phyloP scores from a whole-genome alignment of 2,888 invertebrate species.

The Himalopsyche tibetana region DNA sequence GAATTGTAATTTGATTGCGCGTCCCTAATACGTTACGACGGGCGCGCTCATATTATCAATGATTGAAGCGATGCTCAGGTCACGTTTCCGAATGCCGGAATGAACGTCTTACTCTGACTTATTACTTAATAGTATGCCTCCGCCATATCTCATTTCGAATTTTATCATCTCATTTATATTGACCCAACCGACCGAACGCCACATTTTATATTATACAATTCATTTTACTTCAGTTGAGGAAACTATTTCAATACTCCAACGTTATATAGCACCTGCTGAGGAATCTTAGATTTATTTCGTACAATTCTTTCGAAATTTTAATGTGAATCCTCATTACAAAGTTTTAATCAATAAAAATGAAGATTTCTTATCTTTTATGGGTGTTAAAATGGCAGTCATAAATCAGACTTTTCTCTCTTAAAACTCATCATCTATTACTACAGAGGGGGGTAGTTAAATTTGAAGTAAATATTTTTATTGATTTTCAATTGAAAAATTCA shows the following conservation, averaged over 20 bases:
- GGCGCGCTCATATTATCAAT: constrained; percentile 16
- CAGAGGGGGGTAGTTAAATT: too few species aligned
- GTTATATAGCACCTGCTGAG: too few species aligned
- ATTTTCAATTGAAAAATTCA: too few species aligned
- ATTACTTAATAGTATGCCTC: constrained; percentile 37
- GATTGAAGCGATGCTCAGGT: constrained; percentile 36
- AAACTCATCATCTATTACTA: too few species aligned
- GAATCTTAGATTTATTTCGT: too few species aligned
- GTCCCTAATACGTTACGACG: constrained; percentile 13
- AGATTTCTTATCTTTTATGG: too few species aligned
- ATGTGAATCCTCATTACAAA: too few species aligned
- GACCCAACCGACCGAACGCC: background rate
- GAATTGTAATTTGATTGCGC: background rate
- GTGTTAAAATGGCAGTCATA: too few species aligned
- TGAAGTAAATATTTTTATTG: too few species aligned
- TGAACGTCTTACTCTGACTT: constrained; percentile 32
- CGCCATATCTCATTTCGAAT: constrained; percentile 38
- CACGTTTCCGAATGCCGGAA: constrained; percentile 38
- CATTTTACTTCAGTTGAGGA: background rate
- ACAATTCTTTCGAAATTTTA: too few species aligned
- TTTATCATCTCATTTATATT: constrained; percentile 32
- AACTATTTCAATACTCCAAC: background rate
- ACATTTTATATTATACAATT: constrained; percentile 16
- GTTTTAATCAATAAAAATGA: too few species aligned
- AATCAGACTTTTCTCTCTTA: too few species aligned